Evolutionary conservation across 2,888 invertebrate species (phyloP).

Genomic region (Pyralis farinalis): DNA sequence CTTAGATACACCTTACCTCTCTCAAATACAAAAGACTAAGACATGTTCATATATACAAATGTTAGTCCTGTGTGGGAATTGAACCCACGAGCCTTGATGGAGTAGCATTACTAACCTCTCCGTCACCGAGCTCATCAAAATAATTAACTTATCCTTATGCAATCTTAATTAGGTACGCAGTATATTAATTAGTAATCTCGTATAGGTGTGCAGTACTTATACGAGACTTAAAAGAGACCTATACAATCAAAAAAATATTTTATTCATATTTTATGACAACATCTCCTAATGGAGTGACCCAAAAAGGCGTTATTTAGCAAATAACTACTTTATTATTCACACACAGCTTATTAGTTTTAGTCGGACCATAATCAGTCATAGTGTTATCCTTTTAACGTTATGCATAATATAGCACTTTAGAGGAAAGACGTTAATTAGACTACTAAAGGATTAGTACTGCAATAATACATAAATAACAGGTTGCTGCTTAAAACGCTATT

Average conservation of each 20-base stretch:
- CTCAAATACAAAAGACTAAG: too few species aligned
- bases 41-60: too few species aligned
- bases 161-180: too few species aligned
- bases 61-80: too few species aligned
- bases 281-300: constrained; percentile 5
- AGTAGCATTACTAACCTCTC: too few species aligned
- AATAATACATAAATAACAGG: constrained; percentile 12
- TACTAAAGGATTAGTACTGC: constrained; percentile 10
- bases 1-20: too few species aligned
- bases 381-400: not conserved
- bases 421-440: constrained; percentile 19
- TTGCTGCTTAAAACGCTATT: constrained; percentile 4
- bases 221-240: not conserved
- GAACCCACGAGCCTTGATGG: too few species aligned
- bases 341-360: constrained; percentile 5
- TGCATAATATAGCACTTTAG: constrained; percentile 12
- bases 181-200: too few species aligned
- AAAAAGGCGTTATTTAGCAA: constrained; percentile 4
- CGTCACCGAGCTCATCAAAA: too few species aligned
- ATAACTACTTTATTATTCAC: constrained; percentile 11
- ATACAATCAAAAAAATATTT: not conserved
- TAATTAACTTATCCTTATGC: too few species aligned
- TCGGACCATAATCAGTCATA: not conserved
- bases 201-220: too few species aligned
- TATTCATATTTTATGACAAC: not conserved